phyloP scores from a whole-genome alignment of 2,113 vertebrate genomes.

The Pionites leucogaster region DNA sequence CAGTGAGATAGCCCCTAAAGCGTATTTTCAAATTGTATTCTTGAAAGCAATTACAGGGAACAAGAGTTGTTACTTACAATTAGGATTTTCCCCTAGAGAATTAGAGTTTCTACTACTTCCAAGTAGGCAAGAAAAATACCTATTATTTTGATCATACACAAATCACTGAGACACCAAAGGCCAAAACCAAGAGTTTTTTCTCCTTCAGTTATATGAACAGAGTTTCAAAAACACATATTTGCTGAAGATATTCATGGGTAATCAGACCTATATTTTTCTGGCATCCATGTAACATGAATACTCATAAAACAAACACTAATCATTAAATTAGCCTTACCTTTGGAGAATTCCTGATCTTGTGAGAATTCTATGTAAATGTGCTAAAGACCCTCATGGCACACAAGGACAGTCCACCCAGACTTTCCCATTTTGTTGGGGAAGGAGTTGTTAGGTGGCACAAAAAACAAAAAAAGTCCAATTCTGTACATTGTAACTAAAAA shows the following conservation, averaged over 20 bases:
- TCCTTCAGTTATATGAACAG: neutral
- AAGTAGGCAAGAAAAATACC: neutral
- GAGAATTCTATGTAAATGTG: neutral
- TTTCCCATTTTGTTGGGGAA: neutral
- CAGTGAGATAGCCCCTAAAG: neutral
- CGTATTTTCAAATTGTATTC: neutral
- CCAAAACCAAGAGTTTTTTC: accelerated
- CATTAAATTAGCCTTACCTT: neutral
- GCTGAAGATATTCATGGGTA: neutral
- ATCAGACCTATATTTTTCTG: neutral
- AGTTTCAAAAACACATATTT: neutral
- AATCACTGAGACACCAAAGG: neutral
- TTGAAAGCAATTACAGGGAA: neutral
- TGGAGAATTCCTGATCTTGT: neutral
- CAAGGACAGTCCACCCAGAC: neutral
- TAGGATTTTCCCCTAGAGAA: neutral
- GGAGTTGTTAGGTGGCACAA: neutral
- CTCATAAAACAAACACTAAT: neutral
- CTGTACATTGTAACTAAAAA: neutral
- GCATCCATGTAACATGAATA: neutral
- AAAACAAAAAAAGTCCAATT: neutral
- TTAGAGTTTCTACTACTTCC: neutral
- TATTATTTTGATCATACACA: neutral
- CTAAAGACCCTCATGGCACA: neutral
- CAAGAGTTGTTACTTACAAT: neutral